Base-by-base conservation (phyloP, 2,888 invertebrate genomes). In the Hypselothyrea guttata region DNA sequence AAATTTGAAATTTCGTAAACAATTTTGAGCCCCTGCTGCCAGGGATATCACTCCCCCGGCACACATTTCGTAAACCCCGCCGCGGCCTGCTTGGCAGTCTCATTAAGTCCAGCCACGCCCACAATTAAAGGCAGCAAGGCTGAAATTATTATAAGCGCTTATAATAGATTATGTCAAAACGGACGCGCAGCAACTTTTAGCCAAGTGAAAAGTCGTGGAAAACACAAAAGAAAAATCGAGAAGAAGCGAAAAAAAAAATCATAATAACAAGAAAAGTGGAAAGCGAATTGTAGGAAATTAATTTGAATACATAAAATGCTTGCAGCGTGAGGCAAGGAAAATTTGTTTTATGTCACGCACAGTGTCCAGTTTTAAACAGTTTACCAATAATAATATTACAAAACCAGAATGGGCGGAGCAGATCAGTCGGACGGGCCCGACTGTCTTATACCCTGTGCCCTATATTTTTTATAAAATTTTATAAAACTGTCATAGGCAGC, bases 101-200 rank as follows among this genome's bases (percentile, higher is more conserved):
- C 60, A 74, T 79, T 71, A 74, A 63, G 54, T 60, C 59, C 11
- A 9, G 54, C 64, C 79, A 76, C 81, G 81, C 76, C 76, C 58
- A 71, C 71, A 79, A 67, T 78, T 73, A 78, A 75, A 59, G 59
- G 34, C 58, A 62, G 18, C 55, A 22, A 22, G 22, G 22, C 22
- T 22, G 22, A 22, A 22, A 22, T 22, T 22, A 22, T 22, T 22
- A 57, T 59, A 63, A 67, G 64, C 47, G 60, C 67, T 73, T 75
- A 67, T 70, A 73, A 76, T 62, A 73, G 75, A 78, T 75, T 79
- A 67, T 70, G 61, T 73, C 65, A 65, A 71, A 71, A 61, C 40
- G 59, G 45, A 65, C 48, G 49, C 57, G 47, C 56, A 52, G 11
- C 34, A 55, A 48, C 22, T 22, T 22, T 22, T 22, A 2, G n/a